Base-by-base conservation (phyloP, 2,797 vertebrate genomes). In the Hydrolagus colliei region DNA sequence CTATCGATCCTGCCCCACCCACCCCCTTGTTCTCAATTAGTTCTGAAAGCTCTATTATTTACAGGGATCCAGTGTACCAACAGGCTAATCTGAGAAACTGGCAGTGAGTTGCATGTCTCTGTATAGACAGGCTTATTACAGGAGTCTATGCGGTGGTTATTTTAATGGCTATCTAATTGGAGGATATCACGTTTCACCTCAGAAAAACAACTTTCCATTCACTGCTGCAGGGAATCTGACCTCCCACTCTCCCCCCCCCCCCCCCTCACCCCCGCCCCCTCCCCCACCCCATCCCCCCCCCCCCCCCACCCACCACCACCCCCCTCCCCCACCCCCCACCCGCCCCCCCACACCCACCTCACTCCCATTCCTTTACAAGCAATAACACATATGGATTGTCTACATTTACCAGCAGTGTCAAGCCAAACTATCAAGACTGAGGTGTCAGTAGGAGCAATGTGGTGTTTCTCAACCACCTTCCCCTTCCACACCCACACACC, bases 181-280 rank as follows among this genome's bases (percentile, higher is more conserved):
- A 9, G 62, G 78, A 61, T 80, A 35, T 80, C 65, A 71, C 6
- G 1, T 52, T 52, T 52, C 41, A 6, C 41, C 65, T 82, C 63
- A 20, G 79, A 32, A 32, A 2, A 68, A 22, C 18, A 5, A 84
- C 79, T 71, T 84, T 84, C 79, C 79, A 71, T 35, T 84, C 79
- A 52, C 65, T 12, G 65, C 11, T 10, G 2, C 79, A 71, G 79
- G 41, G 65, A 84, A 71, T 71, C 65, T 67, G 52, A 82, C 16
- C 27, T 32, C 68, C 12, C n/a, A n/a, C n/a, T n/a, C n/a, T n/a
- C n/a, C n/a, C n/a, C n/a, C n/a, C n/a, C n/a, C n/a, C n/a, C n/a
- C n/a, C n/a, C n/a, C n/a, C n/a, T n/a, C n/a, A n/a, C n/a, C n/a
- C n/a, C n/a, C n/a, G n/a, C n/a, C n/a, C n/a, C n/a, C n/a, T n/a